Evolutionary conservation across 2,797 vertebrate species (phyloP).

Genomic region (Acipenser ruthenus): DNA sequence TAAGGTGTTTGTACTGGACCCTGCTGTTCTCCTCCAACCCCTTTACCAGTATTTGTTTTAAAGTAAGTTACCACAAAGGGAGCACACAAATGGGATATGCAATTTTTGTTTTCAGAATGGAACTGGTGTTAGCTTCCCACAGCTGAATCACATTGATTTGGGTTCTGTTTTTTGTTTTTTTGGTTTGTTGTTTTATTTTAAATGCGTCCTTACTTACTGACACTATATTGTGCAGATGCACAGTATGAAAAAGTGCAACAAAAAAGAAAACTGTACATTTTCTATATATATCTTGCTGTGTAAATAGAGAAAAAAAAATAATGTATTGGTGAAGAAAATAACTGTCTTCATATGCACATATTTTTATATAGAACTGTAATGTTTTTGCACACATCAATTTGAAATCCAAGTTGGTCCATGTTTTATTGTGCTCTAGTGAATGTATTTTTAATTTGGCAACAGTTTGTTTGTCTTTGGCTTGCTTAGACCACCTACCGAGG

Average conservation of each 20-base stretch:
- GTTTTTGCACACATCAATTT: constrained; percentile 64
- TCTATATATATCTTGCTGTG: constrained; percentile 69
- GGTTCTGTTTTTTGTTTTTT: constrained; percentile 43
- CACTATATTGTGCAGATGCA: constrained; percentile 58
- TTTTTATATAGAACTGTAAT: constrained; percentile 78
- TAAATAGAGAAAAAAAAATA: constrained; percentile 70
- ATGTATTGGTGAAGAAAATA: constrained; percentile 71
- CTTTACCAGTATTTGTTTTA: constrained; percentile 14
- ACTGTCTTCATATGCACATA: constrained; percentile 77
- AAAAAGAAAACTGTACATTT: constrained; percentile 65
- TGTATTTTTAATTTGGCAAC: constrained; percentile 39
- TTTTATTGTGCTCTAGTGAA: constrained; percentile 64
- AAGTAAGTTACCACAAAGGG: constrained; percentile 4
- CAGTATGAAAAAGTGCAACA: constrained; percentile 40
- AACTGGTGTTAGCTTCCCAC: constrained; percentile 52
- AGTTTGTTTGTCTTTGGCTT: constrained; percentile 38
- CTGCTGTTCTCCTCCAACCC: neutral
- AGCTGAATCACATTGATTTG: constrained; percentile 72
- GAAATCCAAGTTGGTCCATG: constrained; percentile 57
- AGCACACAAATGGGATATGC: constrained; percentile 52
- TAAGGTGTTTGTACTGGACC: neutral
- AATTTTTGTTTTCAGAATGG: constrained; percentile 71
- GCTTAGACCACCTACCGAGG: constrained; percentile 40
- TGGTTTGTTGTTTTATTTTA: constrained; percentile 4
- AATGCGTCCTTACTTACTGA: constrained; percentile 50